Evolutionary conservation across 2,888 invertebrate species (phyloP).

Genomic region (Tanaodytes sp.): DNA sequence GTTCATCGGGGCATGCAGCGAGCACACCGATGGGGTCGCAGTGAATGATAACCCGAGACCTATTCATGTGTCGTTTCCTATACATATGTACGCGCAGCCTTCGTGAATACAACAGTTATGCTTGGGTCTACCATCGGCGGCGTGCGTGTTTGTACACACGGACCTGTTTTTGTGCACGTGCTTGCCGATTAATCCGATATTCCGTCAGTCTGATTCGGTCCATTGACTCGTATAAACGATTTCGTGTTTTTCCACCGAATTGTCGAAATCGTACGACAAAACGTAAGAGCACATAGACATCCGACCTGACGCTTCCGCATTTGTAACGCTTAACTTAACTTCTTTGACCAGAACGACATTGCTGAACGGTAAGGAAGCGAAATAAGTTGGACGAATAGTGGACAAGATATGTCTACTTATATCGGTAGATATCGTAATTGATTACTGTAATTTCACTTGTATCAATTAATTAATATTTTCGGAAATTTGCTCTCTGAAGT

Average conservation of each 20-base stretch:
- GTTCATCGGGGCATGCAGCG: slow-evolving; percentile 47
- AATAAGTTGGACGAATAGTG: no score
- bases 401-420: no score
- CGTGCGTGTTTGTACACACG: slow-evolving; percentile 30
- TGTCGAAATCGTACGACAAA: no score
- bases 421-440: no score
- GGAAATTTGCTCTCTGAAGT: no score
- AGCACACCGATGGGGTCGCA: slow-evolving; percentile 39
- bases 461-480: no score
- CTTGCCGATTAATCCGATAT: slow-evolving; percentile 64
- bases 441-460: no score
- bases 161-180: slow-evolving; percentile 16
- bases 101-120: slow-evolving; percentile 19
- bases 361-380: no score
- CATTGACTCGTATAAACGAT: slow-evolving; percentile 55
- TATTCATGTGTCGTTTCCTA: slow-evolving; percentile 56
- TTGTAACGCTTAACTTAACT: no score
- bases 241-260: slow-evolving; percentile 11
- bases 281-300: no score
- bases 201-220: slow-evolving; percentile 56
- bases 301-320: no score
- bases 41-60: slow-evolving; percentile 59
- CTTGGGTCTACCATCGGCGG: slow-evolving; percentile 1
- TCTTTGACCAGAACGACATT: no score
- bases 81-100: slow-evolving; percentile 27